Evolutionary conservation across 1,140 invertebrate genomes (phyloP).

Genomic region (Latrodectus geometricus): DNA sequence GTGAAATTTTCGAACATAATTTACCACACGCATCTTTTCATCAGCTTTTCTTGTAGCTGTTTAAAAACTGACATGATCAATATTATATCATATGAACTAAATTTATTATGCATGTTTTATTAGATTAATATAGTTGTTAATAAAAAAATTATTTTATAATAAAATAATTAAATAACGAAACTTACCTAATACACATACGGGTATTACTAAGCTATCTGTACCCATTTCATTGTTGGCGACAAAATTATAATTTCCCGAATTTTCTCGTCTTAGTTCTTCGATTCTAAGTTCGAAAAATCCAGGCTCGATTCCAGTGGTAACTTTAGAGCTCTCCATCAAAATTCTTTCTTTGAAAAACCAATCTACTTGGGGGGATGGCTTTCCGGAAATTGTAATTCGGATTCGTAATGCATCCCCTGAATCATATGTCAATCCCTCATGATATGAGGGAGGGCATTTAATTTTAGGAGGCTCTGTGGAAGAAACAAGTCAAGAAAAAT

Average conservation of each 20-base stretch:
- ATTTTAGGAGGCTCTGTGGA: slow-evolving; percentile 38
- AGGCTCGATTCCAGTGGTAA: neutral
- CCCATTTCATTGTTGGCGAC: slow-evolving; percentile 26
- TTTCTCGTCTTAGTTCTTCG: neutral
- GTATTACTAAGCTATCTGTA: slow-evolving; percentile 7
- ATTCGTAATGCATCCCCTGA: slow-evolving; percentile 11
- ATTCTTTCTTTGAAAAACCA: slow-evolving; percentile 38
- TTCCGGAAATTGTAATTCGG: neutral
- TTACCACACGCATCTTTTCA: too few relatives aligned
- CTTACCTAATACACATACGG: too few relatives aligned
- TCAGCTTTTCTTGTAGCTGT: too few relatives aligned
- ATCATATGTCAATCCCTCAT: slow-evolving; percentile 33
- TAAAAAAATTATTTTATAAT: too few relatives aligned
- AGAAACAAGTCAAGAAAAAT: too few relatives aligned
- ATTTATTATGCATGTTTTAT: too few relatives aligned
- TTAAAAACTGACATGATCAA: too few relatives aligned
- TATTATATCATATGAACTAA: too few relatives aligned
- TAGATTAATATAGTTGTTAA: too few relatives aligned
- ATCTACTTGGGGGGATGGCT: neutral
- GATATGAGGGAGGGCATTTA: slow-evolving; percentile 14
- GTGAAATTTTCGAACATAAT: too few relatives aligned
- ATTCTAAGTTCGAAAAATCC: slow-evolving; percentile 11
- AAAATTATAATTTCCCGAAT: slow-evolving; percentile 33
- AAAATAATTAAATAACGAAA: too few relatives aligned
- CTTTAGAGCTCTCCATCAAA: neutral